These are phyloP conservation scores for Lordiphosa stackelbergi DNA, from an alignment of 1,140 invertebrate genomes.

Conservation along the genomic window DNA sequence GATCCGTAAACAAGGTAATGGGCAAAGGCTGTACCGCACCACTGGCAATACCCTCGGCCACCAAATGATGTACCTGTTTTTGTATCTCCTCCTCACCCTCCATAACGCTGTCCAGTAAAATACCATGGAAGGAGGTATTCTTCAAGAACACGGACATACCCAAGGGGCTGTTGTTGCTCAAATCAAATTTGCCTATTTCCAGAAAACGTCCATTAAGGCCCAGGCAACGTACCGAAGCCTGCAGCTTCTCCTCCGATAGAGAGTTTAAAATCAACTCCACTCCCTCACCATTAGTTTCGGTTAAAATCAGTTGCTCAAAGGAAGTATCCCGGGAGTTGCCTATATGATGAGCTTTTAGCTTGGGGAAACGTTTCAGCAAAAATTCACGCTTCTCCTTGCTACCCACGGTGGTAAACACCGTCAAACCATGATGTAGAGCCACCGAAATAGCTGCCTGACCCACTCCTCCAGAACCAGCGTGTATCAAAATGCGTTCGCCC, in stretches of 20 bases:
- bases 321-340: slow-evolving; percentile 93
- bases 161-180: slow-evolving; percentile 91
- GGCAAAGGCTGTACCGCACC: slow-evolving; percentile 92
- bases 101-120: slow-evolving; percentile 91
- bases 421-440: slow-evolving; percentile 89
- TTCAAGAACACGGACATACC: slow-evolving; percentile 97
- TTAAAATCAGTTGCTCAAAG: slow-evolving; percentile 92
- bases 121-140: slow-evolving; percentile 97
- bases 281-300: slow-evolving; percentile 88
- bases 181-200: slow-evolving; percentile 98
- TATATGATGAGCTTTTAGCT: slow-evolving; percentile 88
- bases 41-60: slow-evolving; percentile 88
- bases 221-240: slow-evolving; percentile 93
- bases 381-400: slow-evolving; percentile 93
- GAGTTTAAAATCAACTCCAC: slow-evolving; percentile 97
- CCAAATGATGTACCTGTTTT: slow-evolving; percentile 83
- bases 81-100: slow-evolving; percentile 84
- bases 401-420: slow-evolving; percentile 93
- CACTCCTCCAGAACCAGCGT: slow-evolving; percentile 96
- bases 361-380: slow-evolving; percentile 90
- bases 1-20: slow-evolving; percentile 87
- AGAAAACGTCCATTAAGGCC: slow-evolving; percentile 94
- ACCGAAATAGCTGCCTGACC: slow-evolving; percentile 97
- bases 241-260: slow-evolving; percentile 93
- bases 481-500: slow-evolving; percentile 94